Evolutionary conservation across 2,888 invertebrate species (phyloP).

Genomic region (Dendrolimus houi): DNA sequence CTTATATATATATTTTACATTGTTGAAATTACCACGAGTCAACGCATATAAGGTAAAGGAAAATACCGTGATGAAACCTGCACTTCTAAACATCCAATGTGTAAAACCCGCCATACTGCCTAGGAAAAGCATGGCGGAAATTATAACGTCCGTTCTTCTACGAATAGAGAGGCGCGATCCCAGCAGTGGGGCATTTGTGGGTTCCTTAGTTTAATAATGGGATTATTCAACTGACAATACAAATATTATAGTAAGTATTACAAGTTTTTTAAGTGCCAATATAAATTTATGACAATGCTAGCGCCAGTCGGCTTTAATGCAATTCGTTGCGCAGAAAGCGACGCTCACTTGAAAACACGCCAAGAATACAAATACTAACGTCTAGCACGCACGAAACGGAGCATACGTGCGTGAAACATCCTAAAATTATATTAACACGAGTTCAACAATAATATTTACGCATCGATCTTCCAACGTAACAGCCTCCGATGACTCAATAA

Average conservation of each 20-base stretch:
- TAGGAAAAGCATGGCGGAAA: too few species aligned
- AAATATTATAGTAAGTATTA: neutral
- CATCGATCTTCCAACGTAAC: neutral
- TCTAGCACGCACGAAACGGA: constrained; percentile 5
- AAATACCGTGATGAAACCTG: too few species aligned
- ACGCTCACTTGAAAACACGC: constrained; percentile 24
- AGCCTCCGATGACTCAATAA: neutral
- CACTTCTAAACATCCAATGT: too few species aligned
- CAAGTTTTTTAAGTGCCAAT: neutral
- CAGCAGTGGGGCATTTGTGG: too few species aligned
- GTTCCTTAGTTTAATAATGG: neutral
- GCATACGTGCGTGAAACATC: neutral
- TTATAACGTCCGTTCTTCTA: too few species aligned
- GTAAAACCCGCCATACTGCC: too few species aligned
- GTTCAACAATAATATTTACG: constrained; percentile 12
- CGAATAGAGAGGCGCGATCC: too few species aligned
- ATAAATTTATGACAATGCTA: constrained; percentile 15
- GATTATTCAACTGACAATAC: neutral
- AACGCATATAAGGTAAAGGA: too few species aligned
- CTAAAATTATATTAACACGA: constrained; percentile 10
- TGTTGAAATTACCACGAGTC: too few species aligned
- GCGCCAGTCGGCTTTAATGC: constrained; percentile 15
- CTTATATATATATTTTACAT: too few species aligned
- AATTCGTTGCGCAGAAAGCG: constrained; percentile 16
- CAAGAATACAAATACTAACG: constrained; percentile 19